Evolutionary conservation across 2,113 vertebrate genomes (phyloP), one percentile per base, ranked within the genome.

Genomic region (Clupea harengus): DNA sequence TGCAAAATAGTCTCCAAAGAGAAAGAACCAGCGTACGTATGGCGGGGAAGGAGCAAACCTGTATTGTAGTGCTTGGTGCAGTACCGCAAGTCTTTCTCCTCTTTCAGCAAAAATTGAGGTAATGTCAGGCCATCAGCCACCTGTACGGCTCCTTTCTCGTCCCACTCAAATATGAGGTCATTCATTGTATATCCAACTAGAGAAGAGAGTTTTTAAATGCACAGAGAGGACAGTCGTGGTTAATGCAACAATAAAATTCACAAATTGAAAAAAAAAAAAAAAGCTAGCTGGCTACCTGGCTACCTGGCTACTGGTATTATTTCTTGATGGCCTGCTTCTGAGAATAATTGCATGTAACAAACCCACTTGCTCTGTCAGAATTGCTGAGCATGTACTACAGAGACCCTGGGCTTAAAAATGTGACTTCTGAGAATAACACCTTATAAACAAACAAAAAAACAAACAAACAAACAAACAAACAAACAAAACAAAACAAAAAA

Each of bases 181-280:
- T 99, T 99, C 98, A 99, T 99, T 9, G 98, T 99, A 91, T 99
- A 99, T 81, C 98, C 98, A 92, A 99, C 98, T 99, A 93, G 81
- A 28, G 89, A 84, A 86, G 90, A 86, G 81, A 86, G 15, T 87
- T 57, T 46, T 32, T 39, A 78, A 60, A 18, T 39, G 81, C 4
- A 47, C 81, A 78, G 28, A 78, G 72, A 78, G 72, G 28, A 78
- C 10, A 78, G 72, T 78, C 28, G 72, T 78, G 72, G 72, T 78
- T 78, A 78, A 78, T 78, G 72, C 72, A 78, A 78, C 72, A 78
- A 78, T 78, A 78, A 78, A 78, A 39, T 78, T 78, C 72, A 78
- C 72, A 78, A 32, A 78, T 78, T 78, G 8, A 17, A 39, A 78
- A 78, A 78, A 15, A 13, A 32, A 32, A 78, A 78, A 75, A 15